These are phyloP conservation scores for Phalacrocorax aristotelis DNA, from an alignment of 2,113 vertebrate species.

Conservation along the genomic window DNA sequence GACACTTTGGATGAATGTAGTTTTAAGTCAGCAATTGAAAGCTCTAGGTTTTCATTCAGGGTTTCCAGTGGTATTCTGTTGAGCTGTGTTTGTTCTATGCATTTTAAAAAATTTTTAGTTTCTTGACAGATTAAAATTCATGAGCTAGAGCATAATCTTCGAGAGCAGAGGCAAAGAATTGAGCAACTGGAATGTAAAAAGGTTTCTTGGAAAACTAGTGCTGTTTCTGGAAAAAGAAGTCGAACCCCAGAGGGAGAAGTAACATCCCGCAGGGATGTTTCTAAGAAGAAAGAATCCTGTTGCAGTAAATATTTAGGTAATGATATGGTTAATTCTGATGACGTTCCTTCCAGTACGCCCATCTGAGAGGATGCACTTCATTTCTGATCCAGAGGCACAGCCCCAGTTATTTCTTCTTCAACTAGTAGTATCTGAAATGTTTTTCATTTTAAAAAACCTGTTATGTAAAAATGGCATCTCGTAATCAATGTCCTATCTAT, in stretches of 20 bases:
- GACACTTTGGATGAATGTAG: neutral
- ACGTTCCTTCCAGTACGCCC: neutral
- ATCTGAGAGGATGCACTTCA: neutral
- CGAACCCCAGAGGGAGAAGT: neutral
- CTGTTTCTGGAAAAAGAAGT: constrained; percentile 11
- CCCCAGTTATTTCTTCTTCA: neutral
- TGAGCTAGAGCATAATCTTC: constrained; percentile 60
- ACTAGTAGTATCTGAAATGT: neutral
- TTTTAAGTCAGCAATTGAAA: neutral
- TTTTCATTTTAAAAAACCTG: neutral
- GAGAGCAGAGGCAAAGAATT: constrained; percentile 49
- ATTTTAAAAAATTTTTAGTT: neutral
- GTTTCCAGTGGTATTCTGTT: neutral
- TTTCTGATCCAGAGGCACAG: neutral
- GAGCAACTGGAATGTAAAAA: constrained; percentile 50
- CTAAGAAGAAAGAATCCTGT: constrained; percentile 20
- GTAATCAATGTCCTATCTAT: neutral
- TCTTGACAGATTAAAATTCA: constrained; percentile 57
- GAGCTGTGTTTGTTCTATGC: neutral
- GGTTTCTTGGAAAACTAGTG: neutral
- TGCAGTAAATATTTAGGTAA: constrained; percentile 65
- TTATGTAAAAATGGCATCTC: neutral
- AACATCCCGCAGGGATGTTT: neutral
- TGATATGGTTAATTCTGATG: neutral
- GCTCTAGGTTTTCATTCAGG: neutral